Evolutionary conservation across 1,140 invertebrate species (phyloP), one percentile per base, ranked within the genome.

Genomic region (Gryllus bimaculatus): DNA sequence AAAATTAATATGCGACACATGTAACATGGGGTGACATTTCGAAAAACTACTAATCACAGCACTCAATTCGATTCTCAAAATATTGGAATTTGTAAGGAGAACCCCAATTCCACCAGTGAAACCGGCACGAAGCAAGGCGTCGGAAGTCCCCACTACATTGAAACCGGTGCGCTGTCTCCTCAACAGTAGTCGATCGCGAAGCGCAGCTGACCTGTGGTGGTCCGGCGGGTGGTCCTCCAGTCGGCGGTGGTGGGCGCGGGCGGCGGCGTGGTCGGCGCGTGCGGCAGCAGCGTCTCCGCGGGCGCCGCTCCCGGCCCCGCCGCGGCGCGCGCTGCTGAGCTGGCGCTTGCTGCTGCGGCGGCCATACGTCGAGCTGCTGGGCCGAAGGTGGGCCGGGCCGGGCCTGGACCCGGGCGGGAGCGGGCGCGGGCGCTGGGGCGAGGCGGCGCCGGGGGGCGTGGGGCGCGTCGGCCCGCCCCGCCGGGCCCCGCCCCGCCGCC

Each of bases 221-320:
- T 39, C 26, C 26, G 54, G 18, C 10, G 54, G 54, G 54, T 66
- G 54, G 54, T 13, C 10, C 54, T 10, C 10, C 54, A 18, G 54
- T 66, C 54, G 54, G 10, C 54, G 54, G 54, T 18, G 18, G 54
- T 18, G 75, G 48, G 80, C 75, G 48, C 26, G 77, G 49, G 78
- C 73, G 20, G 47, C 10, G 21, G 79, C 74, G 47, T 39, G 47
- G 13, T 48, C 47, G 48, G 74, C 74, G 39, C 74, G 74, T 15
- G 79, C 73, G 8, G 74, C 79, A 47, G 79, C 74, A 47, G 49
- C 54, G 20, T 20, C 20, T 47, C 76, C 18, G 76, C 76, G 15
- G 74, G 26, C 15, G 76, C 84, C 47, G 84, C 85, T 21, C 86
- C 85, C 26, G 84, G 83, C 21, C 84, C 81, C 83, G 83, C 78